phyloP scores from a whole-genome alignment of 2,113 vertebrate genomes.

The Suncus etruscus region DNA sequence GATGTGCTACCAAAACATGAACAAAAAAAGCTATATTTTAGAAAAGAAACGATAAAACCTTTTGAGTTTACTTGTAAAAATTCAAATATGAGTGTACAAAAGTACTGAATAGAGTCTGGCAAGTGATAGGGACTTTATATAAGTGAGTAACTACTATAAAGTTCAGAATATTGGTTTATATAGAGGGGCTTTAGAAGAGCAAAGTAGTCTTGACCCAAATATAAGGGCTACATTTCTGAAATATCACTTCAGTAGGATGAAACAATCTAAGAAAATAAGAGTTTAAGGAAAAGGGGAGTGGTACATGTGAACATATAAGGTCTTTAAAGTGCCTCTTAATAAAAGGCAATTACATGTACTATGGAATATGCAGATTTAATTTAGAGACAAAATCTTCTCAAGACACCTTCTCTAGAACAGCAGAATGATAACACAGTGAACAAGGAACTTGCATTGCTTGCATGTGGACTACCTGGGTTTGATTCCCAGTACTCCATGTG shows the following conservation, averaged over 20 bases:
- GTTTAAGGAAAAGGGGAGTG: constrained; percentile 1
- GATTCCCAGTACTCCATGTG: too few relatives aligned
- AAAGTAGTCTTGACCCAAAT: not conserved
- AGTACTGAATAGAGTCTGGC: not conserved
- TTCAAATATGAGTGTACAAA: not conserved
- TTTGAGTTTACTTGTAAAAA: not conserved
- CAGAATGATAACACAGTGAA: too few relatives aligned
- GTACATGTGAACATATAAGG: not conserved
- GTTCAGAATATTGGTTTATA: not conserved
- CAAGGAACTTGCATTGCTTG: too few relatives aligned
- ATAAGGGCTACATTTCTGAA: not conserved
- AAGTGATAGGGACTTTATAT: not conserved
- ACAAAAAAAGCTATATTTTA: not conserved
- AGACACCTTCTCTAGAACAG: too few relatives aligned
- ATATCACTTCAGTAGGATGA: not conserved
- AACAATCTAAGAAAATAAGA: constrained; percentile 24
- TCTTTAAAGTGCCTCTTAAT: constrained; percentile 16
- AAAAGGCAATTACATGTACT: constrained; percentile 12
- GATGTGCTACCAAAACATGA: too few relatives aligned
- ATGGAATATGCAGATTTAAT: not conserved
- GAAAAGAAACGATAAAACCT: not conserved
- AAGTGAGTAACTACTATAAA: not conserved
- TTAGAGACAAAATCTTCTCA: not conserved
- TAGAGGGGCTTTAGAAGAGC: not conserved
- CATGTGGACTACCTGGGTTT: too few relatives aligned